Conservation (phyloP, 1,140 invertebrate genomes). For the Colletes latitarsis region DNA sequence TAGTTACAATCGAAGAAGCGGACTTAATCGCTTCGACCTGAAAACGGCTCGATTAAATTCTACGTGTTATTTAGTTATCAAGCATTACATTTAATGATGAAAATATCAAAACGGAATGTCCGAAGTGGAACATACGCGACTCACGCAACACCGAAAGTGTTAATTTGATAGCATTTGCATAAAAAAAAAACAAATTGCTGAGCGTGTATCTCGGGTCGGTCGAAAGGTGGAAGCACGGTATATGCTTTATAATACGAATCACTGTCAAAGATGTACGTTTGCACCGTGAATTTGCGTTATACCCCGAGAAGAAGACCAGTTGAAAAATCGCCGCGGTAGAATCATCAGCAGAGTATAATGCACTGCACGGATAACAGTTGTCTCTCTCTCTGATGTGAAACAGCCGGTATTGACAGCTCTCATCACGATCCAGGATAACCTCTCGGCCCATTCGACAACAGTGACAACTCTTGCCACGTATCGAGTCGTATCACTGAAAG, state of each 20-base stretch:
- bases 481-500: background rate
- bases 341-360: conserved; percentile 25
- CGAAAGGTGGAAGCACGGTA: conserved; percentile 25
- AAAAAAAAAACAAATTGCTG: background rate
- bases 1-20: too few species aligned
- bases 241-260: background rate
- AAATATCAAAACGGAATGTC: too few species aligned
- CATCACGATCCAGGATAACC: conserved; percentile 49
- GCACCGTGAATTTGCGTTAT: background rate
- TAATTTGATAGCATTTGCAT: too few species aligned
- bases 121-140: too few species aligned
- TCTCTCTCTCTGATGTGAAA: conserved; percentile 35
- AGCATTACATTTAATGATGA: too few species aligned
- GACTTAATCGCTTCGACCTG: too few species aligned
- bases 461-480: conserved; percentile 12
- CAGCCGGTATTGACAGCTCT: conserved; percentile 26
- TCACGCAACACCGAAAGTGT: too few species aligned
- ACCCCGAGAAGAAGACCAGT: background rate
- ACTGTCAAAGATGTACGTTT: conserved; percentile 29
- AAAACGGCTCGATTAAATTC: too few species aligned
- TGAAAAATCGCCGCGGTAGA: background rate
- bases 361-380: conserved; percentile 11
- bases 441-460: conserved; percentile 24
- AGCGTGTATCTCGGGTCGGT: background rate
- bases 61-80: too few species aligned